phyloP scores from a whole-genome alignment of 2,888 invertebrate species.

The Heliconius ismenius region DNA sequence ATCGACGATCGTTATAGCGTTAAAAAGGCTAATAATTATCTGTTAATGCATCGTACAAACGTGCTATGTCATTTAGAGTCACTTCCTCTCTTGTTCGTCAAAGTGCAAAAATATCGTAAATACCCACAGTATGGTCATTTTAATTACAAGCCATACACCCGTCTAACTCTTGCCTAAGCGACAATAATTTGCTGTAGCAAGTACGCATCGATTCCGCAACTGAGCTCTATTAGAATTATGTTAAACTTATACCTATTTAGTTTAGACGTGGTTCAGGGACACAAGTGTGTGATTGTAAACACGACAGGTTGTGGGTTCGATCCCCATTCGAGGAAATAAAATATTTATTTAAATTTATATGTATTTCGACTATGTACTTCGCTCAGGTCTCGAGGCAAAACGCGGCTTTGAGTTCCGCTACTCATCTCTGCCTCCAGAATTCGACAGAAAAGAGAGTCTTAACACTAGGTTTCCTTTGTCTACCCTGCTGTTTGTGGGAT shows the following conservation, averaged over 20 bases:
- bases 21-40: slow-evolving; percentile 45
- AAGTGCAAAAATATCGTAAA: slow-evolving; percentile 51
- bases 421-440: too few species aligned
- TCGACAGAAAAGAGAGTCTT: too few species aligned
- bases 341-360: too few species aligned
- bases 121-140: slow-evolving; percentile 49
- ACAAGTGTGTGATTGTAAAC: too few species aligned
- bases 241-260: neutral
- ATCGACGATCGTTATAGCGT: slow-evolving; percentile 8
- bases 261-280: too few species aligned
- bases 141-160: slow-evolving; percentile 50
- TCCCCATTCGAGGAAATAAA: too few species aligned
- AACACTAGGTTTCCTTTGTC: too few species aligned
- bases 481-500: too few species aligned
- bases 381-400: too few species aligned
- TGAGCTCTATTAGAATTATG: slow-evolving; percentile 41
- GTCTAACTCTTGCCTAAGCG: slow-evolving; percentile 48
- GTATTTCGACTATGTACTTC: too few species aligned
- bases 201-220: slow-evolving; percentile 47
- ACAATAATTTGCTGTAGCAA: slow-evolving; percentile 58
- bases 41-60: slow-evolving; percentile 46
- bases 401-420: too few species aligned
- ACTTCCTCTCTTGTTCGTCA: slow-evolving; percentile 47
- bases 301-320: too few species aligned
- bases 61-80: slow-evolving; percentile 43